Evolutionary conservation across 1,140 invertebrate species (phyloP).

Genomic region (Caenorhabditis inopinata): DNA sequence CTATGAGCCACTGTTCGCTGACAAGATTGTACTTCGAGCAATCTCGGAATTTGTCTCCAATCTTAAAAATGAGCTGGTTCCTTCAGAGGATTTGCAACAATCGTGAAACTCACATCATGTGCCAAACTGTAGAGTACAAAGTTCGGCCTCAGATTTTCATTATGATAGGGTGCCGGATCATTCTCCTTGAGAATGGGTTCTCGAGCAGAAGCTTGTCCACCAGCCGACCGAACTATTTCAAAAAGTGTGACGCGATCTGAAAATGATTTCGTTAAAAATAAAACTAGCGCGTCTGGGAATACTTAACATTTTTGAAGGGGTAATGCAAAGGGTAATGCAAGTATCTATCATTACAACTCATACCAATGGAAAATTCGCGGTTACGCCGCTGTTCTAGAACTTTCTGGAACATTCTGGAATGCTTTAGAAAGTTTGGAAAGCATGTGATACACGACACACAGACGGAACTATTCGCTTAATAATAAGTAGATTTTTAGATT

Average conservation of each 20-base stretch:
- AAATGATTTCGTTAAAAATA: neutral
- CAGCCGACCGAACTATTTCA: neutral
- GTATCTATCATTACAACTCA: no score
- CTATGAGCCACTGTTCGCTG: conserved; percentile 14
- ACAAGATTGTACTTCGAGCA: conserved; percentile 9
- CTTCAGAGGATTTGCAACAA: no score
- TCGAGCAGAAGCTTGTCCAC: neutral
- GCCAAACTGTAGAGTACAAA: conserved; percentile 12
- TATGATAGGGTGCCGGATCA: neutral
- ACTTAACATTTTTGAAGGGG: no score
- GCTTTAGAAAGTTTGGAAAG: no score
- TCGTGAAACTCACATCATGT: neutral
- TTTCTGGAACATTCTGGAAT: no score
- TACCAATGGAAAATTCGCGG: no score
- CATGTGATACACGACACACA: no score
- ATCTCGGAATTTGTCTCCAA: conserved; percentile 16
- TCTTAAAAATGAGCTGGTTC: neutral
- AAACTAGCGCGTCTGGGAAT: neutral
- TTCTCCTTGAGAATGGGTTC: neutral
- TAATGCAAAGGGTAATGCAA: no score
- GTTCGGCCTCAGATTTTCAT: neutral
- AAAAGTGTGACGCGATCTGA: neutral
- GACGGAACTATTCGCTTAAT: no score
- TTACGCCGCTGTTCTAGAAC: no score
- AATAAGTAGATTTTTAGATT: no score